These are phyloP conservation scores for Sminthopsis crassicaudata DNA, from an alignment of 2,113 vertebrate genomes.

Conservation along the genomic window DNA sequence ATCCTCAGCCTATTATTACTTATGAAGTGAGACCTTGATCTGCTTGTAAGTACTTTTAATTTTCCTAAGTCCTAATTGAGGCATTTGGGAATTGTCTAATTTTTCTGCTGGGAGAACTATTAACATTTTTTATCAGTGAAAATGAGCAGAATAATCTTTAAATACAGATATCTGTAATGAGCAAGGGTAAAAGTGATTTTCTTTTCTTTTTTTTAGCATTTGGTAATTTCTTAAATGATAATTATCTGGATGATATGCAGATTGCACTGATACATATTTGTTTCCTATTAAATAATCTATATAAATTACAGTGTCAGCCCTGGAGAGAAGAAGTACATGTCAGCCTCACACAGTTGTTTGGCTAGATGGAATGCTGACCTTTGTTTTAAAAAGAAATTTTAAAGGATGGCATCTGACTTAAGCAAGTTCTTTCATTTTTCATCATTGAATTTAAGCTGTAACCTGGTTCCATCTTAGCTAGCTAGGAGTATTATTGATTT, in stretches of 20 bases:
- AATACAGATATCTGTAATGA: constrained; percentile 54
- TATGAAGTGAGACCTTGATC: constrained; percentile 26
- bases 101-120: constrained; percentile 35
- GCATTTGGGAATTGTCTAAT: constrained; percentile 36
- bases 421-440: constrained; percentile 19
- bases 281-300: constrained; percentile 69
- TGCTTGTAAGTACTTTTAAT: constrained; percentile 38
- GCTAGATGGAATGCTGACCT: constrained; percentile 59
- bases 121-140: constrained; percentile 60
- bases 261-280: constrained; percentile 54
- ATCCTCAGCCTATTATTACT: not conserved
- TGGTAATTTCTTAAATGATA: constrained; percentile 50
- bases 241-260: constrained; percentile 62
- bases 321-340: constrained; percentile 63
- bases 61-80: constrained; percentile 43
- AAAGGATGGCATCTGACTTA: constrained; percentile 65
- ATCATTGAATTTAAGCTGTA: constrained; percentile 59
- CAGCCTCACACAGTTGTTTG: constrained; percentile 33
- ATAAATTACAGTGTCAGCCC: constrained; percentile 41
- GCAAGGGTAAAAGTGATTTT: constrained; percentile 51
- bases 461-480: not conserved
- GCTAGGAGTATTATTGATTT: not conserved
- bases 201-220: constrained; percentile 50
- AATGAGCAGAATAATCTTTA: constrained; percentile 58
- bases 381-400: constrained; percentile 78